Conservation (phyloP, 2,888 invertebrate genomes). For the Acanthosepion lycidas region DNA sequence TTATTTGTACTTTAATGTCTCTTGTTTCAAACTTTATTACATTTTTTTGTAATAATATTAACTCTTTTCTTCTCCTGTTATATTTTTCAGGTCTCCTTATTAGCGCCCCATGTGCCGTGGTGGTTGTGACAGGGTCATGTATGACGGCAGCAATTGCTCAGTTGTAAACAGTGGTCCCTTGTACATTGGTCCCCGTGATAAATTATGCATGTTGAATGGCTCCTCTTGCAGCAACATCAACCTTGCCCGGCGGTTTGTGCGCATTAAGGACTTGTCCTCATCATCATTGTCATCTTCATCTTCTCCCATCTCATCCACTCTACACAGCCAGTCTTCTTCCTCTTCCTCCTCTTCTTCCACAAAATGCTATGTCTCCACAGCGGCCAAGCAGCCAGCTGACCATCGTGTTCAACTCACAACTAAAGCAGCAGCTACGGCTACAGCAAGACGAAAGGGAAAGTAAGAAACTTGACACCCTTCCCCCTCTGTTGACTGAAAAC, state of each 20-base stretch:
- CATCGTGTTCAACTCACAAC: slow-evolving; percentile 35
- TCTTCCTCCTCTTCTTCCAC: slow-evolving; percentile 35
- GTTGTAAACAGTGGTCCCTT: slow-evolving; percentile 47
- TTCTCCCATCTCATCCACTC: background rate
- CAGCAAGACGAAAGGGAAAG: slow-evolving; percentile 44
- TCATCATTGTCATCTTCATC: slow-evolving; percentile 37
- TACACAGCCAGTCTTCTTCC: slow-evolving; percentile 38
- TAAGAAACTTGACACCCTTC: background rate
- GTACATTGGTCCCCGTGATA: slow-evolving; percentile 46
- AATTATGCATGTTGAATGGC: slow-evolving; percentile 47
- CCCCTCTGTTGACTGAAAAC: too few species aligned
- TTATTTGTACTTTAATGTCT: too few species aligned
- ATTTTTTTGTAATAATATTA: background rate
- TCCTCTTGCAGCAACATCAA: slow-evolving; percentile 46
- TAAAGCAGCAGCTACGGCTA: slow-evolving; percentile 40
- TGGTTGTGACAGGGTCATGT: slow-evolving; percentile 47
- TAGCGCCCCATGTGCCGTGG: slow-evolving; percentile 47
- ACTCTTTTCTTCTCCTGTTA: background rate
- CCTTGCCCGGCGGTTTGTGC: slow-evolving; percentile 39
- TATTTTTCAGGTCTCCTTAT: slow-evolving; percentile 44
- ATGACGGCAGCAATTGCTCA: slow-evolving; percentile 47
- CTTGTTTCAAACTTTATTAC: background rate
- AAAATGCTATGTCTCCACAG: slow-evolving; percentile 44
- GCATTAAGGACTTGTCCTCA: slow-evolving; percentile 45
- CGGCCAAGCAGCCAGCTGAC: slow-evolving; percentile 44